Evolutionary conservation across 2,888 invertebrate species (phyloP), one percentile per base, ranked within the genome.

Genomic region (Diloba caeruleocephala): DNA sequence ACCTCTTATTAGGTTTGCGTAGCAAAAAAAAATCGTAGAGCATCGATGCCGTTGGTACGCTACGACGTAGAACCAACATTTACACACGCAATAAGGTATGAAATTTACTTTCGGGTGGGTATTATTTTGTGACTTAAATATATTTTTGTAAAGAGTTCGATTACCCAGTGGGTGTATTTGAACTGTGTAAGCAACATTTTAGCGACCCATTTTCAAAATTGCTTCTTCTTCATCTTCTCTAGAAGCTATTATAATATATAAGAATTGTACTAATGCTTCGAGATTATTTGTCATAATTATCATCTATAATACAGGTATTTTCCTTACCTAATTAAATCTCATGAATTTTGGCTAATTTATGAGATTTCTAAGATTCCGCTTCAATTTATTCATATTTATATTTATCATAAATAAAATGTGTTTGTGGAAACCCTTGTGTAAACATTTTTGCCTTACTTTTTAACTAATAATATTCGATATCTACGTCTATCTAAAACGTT

Each of bases 231-330:
- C 68, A 70, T 73, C 63, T 61, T 63, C 68, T 62, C 56, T 58
- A 69, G 64, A 62, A 68, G 65, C 62, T 4, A 15, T 32, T 33
- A 80, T 80, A 81, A 80, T 83, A 72, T 39, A 45, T 41, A 52
- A 50, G 52, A n/a, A n/a, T 53, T 37, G 36, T 43, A 51, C 56
- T 65, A 65, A 65, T 56, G 56, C 51, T 46, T 45, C 43, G n/a
- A 56, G 52, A 76, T 71, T 73, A 73, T 70, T 56, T 42, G 45
- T 57, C 58, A 44, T n/a, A n/a, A n/a, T n/a, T n/a, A n/a, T 56
- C 31, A 46, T 39, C 29, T 33, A 45, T 14, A 25, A 39, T 45
- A 54, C 36, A 53, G 37, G 25, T 43, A 28, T 34, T 34, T 15
- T 26, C 33, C 33, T 33, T 46, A 48, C 14, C 10, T 53, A 57